Conservation (phyloP, 2,113 vertebrate genomes). For the Caranx melampygus region DNA sequence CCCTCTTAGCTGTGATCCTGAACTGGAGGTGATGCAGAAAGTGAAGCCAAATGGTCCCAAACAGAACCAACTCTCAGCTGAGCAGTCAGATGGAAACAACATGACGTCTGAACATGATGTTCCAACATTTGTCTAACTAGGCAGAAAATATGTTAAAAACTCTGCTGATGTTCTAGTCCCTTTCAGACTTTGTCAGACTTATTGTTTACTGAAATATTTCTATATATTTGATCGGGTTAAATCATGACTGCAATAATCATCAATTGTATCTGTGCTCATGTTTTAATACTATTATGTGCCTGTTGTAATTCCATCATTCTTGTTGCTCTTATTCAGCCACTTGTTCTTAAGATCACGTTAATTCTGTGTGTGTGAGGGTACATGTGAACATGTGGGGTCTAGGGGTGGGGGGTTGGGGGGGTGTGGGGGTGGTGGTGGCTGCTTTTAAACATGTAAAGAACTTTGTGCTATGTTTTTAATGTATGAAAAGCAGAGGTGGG, state of each 20-base stretch:
- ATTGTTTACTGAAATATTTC: background rate
- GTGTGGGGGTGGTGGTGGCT: too few relatives aligned
- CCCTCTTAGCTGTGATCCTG: slow-evolving; percentile 32
- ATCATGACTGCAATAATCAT: background rate
- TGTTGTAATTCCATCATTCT: background rate
- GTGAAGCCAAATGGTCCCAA: slow-evolving; percentile 46
- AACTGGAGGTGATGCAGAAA: slow-evolving; percentile 51
- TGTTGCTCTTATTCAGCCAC: too few relatives aligned
- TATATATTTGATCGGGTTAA: background rate
- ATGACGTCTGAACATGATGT: background rate
- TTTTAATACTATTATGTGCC: background rate
- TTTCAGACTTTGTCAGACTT: background rate
- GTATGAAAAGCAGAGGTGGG: too few relatives aligned
- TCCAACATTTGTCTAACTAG: background rate
- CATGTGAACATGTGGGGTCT: too few relatives aligned
- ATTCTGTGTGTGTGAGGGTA: too few relatives aligned
- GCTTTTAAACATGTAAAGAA: too few relatives aligned
- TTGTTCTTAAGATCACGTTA: too few relatives aligned
- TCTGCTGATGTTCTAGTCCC: background rate
- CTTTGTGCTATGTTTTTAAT: too few relatives aligned
- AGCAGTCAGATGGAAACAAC: slow-evolving; percentile 24
- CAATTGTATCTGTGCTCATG: background rate
- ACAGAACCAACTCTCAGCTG: background rate
- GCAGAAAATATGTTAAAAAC: background rate
- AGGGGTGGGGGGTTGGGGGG: too few relatives aligned